Percentiles rank a stretch among this genome's conserved stretches.
phyloP scores from a whole-genome alignment of 1,140 invertebrate genomes.

The Rhopalosiphum padi region DNA sequence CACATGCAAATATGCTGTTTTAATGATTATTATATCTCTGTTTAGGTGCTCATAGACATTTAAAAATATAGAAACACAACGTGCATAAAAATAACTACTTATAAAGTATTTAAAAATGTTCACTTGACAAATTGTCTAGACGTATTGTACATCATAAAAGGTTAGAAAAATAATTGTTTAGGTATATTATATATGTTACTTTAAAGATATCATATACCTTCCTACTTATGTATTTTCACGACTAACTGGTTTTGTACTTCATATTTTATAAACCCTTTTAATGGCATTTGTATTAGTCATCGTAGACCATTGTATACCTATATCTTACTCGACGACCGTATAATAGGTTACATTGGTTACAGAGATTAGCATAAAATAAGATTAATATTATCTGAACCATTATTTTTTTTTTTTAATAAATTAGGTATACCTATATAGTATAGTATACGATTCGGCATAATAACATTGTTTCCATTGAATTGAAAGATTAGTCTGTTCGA shows the following conservation, averaged over 20 bases:
- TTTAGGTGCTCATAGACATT: not conserved
- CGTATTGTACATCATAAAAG: not conserved
- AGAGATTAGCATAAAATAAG: not conserved
- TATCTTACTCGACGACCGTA: not conserved
- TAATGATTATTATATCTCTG: not conserved
- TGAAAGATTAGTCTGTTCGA: not conserved
- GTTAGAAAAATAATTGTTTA: not conserved
- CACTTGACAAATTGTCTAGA: not conserved
- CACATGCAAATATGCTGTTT: not conserved
- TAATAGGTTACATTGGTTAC: not conserved
- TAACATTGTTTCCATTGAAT: constrained; percentile 12
- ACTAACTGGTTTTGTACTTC: not conserved
- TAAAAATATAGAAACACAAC: too few species aligned
- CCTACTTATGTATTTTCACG: not conserved
- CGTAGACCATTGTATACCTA: not conserved
- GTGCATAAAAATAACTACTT: not conserved
- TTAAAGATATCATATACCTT: not conserved
- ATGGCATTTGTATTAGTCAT: not conserved
- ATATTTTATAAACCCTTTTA: not conserved
- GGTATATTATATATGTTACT: not conserved
- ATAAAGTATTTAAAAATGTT: not conserved
- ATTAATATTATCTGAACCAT: not conserved
- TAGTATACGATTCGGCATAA: not conserved
- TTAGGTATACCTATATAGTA: not conserved
- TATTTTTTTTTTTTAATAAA: not conserved